Conservation (phyloP, 2,888 invertebrate genomes). For the Drosophila anomelani region DNA sequence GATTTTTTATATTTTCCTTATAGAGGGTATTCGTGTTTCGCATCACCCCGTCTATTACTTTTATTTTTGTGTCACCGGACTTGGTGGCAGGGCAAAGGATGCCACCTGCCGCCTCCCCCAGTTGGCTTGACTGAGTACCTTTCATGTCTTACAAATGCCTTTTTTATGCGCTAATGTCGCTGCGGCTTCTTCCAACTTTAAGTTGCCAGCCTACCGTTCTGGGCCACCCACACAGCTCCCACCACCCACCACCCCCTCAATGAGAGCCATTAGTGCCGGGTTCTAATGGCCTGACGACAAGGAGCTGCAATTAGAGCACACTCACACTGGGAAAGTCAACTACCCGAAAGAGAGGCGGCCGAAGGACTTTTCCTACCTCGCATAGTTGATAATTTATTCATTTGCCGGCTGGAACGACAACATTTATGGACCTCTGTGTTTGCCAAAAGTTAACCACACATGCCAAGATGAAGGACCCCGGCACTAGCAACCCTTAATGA, state of each 20-base stretch:
- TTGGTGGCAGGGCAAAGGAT: constrained; percentile 6
- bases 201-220: constrained; percentile 23
- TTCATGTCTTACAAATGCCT: constrained; percentile 78
- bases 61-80: constrained; percentile 27
- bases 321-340: constrained; percentile 32
- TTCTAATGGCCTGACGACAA: constrained; percentile 76
- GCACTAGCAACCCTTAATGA: constrained; percentile 70
- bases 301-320: constrained; percentile 68
- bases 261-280: constrained; percentile 63
- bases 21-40: constrained; percentile 7
- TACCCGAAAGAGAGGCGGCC: constrained; percentile 35
- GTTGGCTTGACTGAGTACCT: constrained; percentile 69
- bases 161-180: constrained; percentile 74
- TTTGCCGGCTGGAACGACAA: constrained; percentile 56
- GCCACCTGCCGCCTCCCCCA: constrained; percentile 59
- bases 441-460: constrained; percentile 69
- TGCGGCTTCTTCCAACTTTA: constrained; percentile 62
- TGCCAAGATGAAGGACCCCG: constrained; percentile 36
- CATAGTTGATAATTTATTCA: constrained; percentile 79
- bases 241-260: constrained; percentile 23
- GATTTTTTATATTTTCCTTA: background rate
- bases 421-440: constrained; percentile 62
- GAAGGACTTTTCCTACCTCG: constrained; percentile 49
- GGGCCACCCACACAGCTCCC: constrained; percentile 2
- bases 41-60: background rate